A percentile compares a stretch with the other conserved stretches of the same genome.
Conservation (phyloP, 2,797 vertebrate species). For the Tinamus major region DNA sequence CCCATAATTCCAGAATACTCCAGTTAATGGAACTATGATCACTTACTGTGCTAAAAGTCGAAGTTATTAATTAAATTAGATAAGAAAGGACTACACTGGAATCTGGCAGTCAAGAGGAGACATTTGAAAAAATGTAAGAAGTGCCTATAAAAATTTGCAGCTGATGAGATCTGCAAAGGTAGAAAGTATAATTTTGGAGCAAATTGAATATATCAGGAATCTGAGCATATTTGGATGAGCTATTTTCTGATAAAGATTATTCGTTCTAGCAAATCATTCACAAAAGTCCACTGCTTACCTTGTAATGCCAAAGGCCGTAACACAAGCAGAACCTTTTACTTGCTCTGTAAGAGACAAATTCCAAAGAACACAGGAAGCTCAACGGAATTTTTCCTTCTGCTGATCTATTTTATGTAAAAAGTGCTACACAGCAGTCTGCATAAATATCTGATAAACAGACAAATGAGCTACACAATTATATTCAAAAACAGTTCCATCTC, state of each 20-base stretch:
- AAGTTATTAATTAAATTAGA: neutral
- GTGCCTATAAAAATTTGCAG: neutral
- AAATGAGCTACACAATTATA: neutral
- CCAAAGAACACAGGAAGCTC: neutral
- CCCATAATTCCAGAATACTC: neutral
- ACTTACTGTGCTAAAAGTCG: neutral
- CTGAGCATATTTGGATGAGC: neutral
- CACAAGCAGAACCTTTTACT: neutral
- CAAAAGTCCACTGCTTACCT: neutral
- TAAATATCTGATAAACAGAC: neutral
- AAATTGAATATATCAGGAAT: neutral
- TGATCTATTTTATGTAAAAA: neutral
- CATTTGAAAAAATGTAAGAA: neutral
- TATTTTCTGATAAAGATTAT: neutral
- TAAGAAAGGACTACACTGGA: neutral
- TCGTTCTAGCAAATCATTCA: neutral
- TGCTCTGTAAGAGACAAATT: neutral
- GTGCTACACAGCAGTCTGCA: neutral
- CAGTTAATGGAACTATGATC: neutral
- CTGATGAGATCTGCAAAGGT: neutral
- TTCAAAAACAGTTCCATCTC: neutral
- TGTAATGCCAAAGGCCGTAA: neutral
- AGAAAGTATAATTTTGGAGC: neutral
- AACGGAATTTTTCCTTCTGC: neutral
- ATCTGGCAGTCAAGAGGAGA: neutral